phyloP scores from a whole-genome alignment of 2,797 vertebrate genomes.

The Myotis findleyi region DNA sequence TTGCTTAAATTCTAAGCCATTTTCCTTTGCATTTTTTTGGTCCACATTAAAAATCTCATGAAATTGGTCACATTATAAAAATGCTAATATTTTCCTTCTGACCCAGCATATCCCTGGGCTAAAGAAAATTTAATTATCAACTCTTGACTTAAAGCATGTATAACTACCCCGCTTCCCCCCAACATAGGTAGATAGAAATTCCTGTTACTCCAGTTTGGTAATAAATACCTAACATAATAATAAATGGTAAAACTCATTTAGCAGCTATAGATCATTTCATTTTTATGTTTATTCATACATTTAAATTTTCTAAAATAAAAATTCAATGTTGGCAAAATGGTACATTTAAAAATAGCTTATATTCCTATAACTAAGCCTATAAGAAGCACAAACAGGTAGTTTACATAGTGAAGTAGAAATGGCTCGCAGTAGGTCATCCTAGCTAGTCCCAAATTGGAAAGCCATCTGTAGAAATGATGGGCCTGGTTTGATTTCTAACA shows the following conservation, averaged over 20 bases:
- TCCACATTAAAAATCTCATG: background rate
- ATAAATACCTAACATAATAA: background rate
- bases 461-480: too few species aligned
- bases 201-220: too few species aligned
- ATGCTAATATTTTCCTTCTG: background rate
- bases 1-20: background rate
- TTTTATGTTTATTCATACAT: background rate
- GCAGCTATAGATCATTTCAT: background rate
- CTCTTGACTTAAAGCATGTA: background rate
- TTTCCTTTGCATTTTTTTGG: background rate
- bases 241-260: background rate
- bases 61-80: background rate
- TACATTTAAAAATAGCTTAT: background rate
- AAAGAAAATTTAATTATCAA: background rate
- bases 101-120: background rate
- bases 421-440: fast-evolving
- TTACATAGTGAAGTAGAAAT: background rate
- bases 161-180: background rate
- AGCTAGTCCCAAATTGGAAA: too few species aligned
- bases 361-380: background rate
- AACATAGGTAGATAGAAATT: background rate
- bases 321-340: too few species aligned
- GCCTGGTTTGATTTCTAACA: background rate
- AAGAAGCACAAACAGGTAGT: background rate
- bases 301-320: background rate